These are phyloP conservation scores for Excalfactoria chinensis DNA, from an alignment of 2,113 vertebrate species.

Conservation along the genomic window DNA sequence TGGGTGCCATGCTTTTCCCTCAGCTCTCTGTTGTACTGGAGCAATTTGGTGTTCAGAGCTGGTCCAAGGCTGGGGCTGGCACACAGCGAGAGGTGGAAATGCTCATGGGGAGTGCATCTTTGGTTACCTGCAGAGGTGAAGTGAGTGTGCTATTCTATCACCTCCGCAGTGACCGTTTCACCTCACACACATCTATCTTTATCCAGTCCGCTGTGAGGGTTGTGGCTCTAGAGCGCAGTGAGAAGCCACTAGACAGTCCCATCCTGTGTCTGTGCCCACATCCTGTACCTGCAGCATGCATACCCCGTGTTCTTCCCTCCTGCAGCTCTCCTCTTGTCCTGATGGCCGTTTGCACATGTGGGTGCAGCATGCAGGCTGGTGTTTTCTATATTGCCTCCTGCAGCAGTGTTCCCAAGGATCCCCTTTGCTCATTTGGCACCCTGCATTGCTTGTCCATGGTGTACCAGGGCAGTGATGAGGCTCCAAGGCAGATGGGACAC, in stretches of 20 bases:
- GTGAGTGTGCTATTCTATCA: neutral
- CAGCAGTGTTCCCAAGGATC: neutral
- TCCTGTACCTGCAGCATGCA: neutral
- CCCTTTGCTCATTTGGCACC: accelerated
- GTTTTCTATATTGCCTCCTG: neutral
- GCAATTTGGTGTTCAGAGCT: neutral
- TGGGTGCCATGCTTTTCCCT: neutral
- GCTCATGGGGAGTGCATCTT: neutral
- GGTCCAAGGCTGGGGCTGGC: too few species aligned
- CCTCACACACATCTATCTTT: neutral
- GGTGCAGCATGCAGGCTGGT: too few species aligned
- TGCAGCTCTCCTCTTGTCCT: neutral
- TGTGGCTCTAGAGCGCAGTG: accelerated
- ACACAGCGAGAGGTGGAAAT: neutral
- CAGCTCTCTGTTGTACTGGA: neutral
- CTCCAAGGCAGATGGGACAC: neutral
- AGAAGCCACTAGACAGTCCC: neutral
- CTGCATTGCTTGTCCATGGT: neutral
- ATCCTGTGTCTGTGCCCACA: neutral
- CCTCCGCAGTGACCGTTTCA: accelerated
- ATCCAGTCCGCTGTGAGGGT: accelerated
- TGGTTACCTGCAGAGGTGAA: neutral
- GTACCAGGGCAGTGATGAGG: accelerated
- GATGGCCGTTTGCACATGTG: neutral
- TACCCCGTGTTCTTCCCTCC: neutral